Conservation (phyloP, 2,888 invertebrate species). For the Neoascia interrupta region DNA sequence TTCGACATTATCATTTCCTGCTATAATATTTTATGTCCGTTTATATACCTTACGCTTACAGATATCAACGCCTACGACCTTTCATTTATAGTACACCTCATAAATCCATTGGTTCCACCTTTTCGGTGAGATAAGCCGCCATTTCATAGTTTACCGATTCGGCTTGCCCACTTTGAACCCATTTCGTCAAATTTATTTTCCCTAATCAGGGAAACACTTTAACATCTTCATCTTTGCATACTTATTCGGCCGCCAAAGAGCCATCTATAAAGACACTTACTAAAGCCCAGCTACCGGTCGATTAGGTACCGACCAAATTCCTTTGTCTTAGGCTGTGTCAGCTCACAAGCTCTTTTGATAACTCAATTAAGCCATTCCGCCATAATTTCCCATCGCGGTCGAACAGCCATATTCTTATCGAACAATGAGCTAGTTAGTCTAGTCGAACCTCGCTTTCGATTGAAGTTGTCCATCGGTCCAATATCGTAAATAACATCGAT, state of each 20-base stretch:
- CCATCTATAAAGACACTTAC: slow-evolving; percentile 40
- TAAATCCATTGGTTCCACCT: slow-evolving; percentile 35
- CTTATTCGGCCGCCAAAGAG: slow-evolving; percentile 46
- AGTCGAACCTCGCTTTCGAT: slow-evolving; percentile 28
- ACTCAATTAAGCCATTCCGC: slow-evolving; percentile 42
- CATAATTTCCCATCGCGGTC: slow-evolving; percentile 17
- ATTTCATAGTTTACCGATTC: no score
- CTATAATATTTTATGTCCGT: no score
- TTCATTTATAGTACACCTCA: neutral
- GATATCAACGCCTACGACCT: slow-evolving; percentile 6
- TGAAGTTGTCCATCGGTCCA: slow-evolving; percentile 9
- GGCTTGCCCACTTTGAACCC: no score
- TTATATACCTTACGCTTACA: no score
- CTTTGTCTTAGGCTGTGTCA: slow-evolving; percentile 42
- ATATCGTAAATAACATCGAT: slow-evolving; percentile 56
- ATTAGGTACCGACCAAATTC: slow-evolving; percentile 29
- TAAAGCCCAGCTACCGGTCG: slow-evolving; percentile 55
- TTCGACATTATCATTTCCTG: no score
- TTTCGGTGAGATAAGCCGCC: slow-evolving; percentile 39
- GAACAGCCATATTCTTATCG: slow-evolving; percentile 19
- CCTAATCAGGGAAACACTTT: slow-evolving; percentile 15
- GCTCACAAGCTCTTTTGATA: slow-evolving; percentile 37
- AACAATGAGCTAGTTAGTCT: slow-evolving; percentile 27
- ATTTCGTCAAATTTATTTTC: neutral
- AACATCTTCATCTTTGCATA: slow-evolving; percentile 28